Evolutionary conservation across 2,797 vertebrate species (phyloP).

Genomic region (Peromyscus aztecus): DNA sequence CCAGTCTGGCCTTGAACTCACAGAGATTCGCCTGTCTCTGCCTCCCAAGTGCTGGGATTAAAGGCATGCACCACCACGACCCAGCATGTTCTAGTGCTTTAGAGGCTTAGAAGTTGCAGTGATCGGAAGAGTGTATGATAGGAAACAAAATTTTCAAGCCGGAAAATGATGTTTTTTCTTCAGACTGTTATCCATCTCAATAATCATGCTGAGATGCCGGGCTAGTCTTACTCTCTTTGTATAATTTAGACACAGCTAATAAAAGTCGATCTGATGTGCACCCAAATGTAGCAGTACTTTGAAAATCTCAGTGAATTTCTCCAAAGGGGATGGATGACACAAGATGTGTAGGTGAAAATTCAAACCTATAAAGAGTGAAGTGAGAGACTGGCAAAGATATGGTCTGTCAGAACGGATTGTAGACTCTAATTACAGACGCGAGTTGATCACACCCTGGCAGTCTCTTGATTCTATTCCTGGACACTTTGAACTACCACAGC

Average conservation of each 20-base stretch:
- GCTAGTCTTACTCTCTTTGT: no score
- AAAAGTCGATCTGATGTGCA: background rate
- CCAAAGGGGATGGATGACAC: background rate
- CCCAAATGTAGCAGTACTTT: background rate
- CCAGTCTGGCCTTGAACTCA: no score
- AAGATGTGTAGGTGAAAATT: background rate
- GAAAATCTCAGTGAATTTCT: conserved; percentile 49
- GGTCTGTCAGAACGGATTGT: background rate
- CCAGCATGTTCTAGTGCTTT: no score
- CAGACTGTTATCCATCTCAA: background rate
- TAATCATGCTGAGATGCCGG: background rate
- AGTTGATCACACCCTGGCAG: background rate
- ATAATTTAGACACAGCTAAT: conserved; percentile 30
- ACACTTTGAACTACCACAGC: background rate
- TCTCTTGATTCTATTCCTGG: background rate
- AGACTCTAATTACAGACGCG: background rate
- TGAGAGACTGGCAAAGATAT: background rate
- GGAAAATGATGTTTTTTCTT: background rate
- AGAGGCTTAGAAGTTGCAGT: background rate
- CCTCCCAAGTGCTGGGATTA: no score
- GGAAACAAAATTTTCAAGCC: background rate
- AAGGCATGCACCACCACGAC: no score
- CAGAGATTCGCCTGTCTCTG: no score
- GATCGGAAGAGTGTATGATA: background rate
- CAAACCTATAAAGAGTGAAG: background rate